Base-by-base conservation (phyloP, 2,888 invertebrate genomes). In the Podotricha telesiphe region DNA sequence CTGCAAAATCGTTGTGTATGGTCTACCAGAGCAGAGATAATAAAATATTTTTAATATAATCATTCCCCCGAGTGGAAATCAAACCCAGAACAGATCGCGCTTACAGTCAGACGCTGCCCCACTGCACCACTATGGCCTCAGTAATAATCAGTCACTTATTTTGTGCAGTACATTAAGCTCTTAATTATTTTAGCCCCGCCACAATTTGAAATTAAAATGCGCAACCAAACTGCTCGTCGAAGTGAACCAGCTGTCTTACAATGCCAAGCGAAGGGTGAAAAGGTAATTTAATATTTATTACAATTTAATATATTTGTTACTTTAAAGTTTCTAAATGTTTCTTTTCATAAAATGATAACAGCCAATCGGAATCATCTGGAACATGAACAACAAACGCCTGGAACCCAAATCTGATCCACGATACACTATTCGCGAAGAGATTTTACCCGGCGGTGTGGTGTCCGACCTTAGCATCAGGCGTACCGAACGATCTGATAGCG, bases 291-390 rank as follows among this genome's bases (percentile, higher is more conserved):
- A 8, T 6, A 5, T 59, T 17, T 17, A 58, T n/a, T 58, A 28
- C 11, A n/a, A 34, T 34, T n/a, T 53, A n/a, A 5, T 20, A 13
- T 40, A 37, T 17, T 37, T 55, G 8, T 19, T 34, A 42, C 13
- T n/a, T n/a, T n/a, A 1, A 50, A 2, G 8, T 48, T 17, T 47
- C 8, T 19, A 19, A 15, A 19, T 40, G 13, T 20, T n/a, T n/a
- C n/a, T 40, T 20, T 40, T 20, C 22, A 42, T 17, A 22, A 59
- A 58, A 53, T 28, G 51, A 55, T 20, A 67, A 10, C 76, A 93
- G 94, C 98, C 98, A 42, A 98, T 98, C 86, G 98, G 98, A 77
- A 98, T 98, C 75, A 94, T 97, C 73, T 98, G 98, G 98, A 98
- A 97, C 92, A 98, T 98, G 95, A 97, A 98, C 91, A 97, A 97